Evolutionary conservation across 2,888 invertebrate species (phyloP).

Genomic region (Eupithecia dodoneata): DNA sequence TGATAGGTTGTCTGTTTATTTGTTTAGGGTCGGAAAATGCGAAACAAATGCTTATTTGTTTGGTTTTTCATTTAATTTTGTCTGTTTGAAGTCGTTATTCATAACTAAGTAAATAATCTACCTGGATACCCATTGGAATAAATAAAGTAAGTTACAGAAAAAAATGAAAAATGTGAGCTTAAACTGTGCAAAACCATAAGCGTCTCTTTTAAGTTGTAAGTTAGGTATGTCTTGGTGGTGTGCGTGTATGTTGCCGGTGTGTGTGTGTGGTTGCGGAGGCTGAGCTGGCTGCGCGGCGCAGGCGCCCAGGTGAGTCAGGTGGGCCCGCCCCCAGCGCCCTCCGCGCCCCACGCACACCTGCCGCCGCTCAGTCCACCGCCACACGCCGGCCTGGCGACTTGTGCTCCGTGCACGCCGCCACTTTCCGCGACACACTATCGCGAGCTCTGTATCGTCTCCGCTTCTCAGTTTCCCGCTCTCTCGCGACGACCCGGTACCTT

Average conservation of each 20-base stretch:
- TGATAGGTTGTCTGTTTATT: slow-evolving; percentile 16
- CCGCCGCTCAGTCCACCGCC: slow-evolving; percentile 75
- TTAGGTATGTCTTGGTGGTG: slow-evolving; percentile 50
- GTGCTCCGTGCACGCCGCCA: slow-evolving; percentile 82
- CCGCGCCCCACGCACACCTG: slow-evolving; percentile 78
- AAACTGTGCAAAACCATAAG: slow-evolving; percentile 16
- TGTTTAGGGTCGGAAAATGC: slow-evolving; percentile 7
- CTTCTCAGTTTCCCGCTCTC: slow-evolving; percentile 79
- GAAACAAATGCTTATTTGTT: slow-evolving; percentile 2
- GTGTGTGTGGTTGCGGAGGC: slow-evolving; percentile 57
- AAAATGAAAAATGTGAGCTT: slow-evolving; percentile 16
- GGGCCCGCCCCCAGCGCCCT: slow-evolving; percentile 79
- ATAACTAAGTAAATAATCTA: not conserved
- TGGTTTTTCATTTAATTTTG: not conserved
- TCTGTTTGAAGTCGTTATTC: not conserved
- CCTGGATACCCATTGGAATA: not conserved
- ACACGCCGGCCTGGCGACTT: slow-evolving; percentile 78
- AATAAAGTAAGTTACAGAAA: not conserved
- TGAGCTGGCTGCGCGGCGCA: slow-evolving; percentile 76
- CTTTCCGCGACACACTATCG: slow-evolving; percentile 81
- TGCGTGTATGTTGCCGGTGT: slow-evolving; percentile 42
- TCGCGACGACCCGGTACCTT: slow-evolving; percentile 64
- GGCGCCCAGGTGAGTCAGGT: slow-evolving; percentile 83
- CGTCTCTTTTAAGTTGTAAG: slow-evolving; percentile 25
- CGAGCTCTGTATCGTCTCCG: slow-evolving; percentile 80